Base-by-base conservation (phyloP, 2,888 invertebrate species). In the Mylabris sibirica region DNA sequence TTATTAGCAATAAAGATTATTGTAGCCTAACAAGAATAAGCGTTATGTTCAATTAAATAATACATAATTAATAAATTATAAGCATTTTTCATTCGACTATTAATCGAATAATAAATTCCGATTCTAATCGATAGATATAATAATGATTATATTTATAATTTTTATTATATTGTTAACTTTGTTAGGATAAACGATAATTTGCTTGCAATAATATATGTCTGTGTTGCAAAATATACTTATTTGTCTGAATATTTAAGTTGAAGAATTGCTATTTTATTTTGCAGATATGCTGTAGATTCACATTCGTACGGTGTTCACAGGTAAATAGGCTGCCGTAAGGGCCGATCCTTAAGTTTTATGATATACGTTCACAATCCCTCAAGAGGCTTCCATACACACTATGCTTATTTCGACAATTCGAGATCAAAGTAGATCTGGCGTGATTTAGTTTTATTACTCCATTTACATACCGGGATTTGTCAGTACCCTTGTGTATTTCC, bases 251-350 rank as follows among this genome's bases (percentile, higher is more conserved):
- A 49, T 49, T 20, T 49, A 6, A 3, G 9, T 49, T 59, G 38
- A 63, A 44, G 26, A 66, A 63, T 60, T 64, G 59, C 20, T 67
- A 66, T 68, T 73, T 71, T 73, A 73, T 73, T 71, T 71, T 68
- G 63, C 24, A 67, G 61, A 59, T 44, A 57, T 71, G 67, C 61
- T 59, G 62, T 63, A 67, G 74, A 77, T 78, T 78, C 75, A 72
- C 73, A 79, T 78, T 78, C 77, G 64, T 72, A 67, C 44, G 72
- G 73, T 75, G 79, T 77, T 75, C 69, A 59, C 78, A 79, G 79
- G 79, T 79, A 78, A 78, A 79, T 79, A 78, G 77, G 75, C 75
- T 72, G 75, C 77, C 72, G 73, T 76, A 74, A 77, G 76, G 76
- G 77, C 73, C 75, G 74, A 76, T 75, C 72, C 74, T 74, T 73